Evolutionary conservation across 30 jellyfish, hydroid and myxozoan species (phyloP), one percentile per base, ranked within the genome.

Genomic region (Aurelia sp.): DNA sequence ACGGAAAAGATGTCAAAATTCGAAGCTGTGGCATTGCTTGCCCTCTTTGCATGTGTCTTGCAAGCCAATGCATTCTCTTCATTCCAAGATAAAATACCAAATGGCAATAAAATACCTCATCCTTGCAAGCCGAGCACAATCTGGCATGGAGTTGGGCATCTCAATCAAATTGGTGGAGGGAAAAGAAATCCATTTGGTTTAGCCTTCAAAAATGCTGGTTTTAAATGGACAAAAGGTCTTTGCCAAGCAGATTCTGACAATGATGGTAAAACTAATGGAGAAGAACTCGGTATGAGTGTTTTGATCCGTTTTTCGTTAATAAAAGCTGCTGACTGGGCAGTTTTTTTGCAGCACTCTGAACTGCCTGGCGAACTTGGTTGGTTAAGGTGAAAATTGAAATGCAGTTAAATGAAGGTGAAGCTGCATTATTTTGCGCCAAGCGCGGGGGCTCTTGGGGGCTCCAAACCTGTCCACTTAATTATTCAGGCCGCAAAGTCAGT

Each of bases 91-190:
- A 87, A 44, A 27, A 77, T 87, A 52, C 96, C 96, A n/a, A 87
- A 87, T 47, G 96, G 96, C 35, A 87, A 67, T 57, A 76, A 69
- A 31, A 77, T 87, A 5, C 88, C 87, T 3, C 96, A 87, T 37
- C 96, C 96, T 4, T 87, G 96, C 82, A 87, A 71, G 61, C 76
- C 50, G 16, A 78, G 47, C 87, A 66, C 90, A 40, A 41, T 58
- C 20, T 87, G 96, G 96, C 48, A 73, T 30, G 96, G 96, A 58
- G 83, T 87, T 10, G 96, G 91, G 22, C 96, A 87, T 71, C 31
- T 74, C 73, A 57, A 61, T 59, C 73, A 57, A 15, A 16, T 71
- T 35, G 96, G 96, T 16, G 96, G 91, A 9, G 96, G 96, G 44
- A 78, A 77, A 65, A 40, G 96, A 80, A 87, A 87, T 47, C 89